Conservation (phyloP, 1,140 invertebrate species). For the Drosophila serrata region DNA sequence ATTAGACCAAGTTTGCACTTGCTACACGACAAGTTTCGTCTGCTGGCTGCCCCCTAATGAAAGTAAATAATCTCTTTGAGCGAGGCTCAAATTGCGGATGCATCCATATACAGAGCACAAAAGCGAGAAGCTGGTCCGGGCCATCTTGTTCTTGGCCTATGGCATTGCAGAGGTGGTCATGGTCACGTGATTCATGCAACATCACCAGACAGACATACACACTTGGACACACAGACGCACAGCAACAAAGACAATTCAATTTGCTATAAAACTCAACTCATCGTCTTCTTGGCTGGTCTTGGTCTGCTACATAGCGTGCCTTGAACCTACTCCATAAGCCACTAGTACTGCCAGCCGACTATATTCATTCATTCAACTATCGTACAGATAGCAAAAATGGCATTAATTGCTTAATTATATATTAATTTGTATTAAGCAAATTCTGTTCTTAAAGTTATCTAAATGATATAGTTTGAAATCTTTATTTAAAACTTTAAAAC, state of each 20-base stretch:
- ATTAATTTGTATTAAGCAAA: not conserved
- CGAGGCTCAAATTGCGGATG: conserved; percentile 76
- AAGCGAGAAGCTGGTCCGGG: conserved; percentile 38
- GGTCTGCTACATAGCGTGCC: conserved; percentile 78
- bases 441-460: not conserved
- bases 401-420: not conserved
- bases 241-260: conserved; percentile 82
- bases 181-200: conserved; percentile 85
- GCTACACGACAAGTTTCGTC: conserved; percentile 71
- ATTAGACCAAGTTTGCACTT: conserved; percentile 84
- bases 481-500: not conserved
- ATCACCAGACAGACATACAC: conserved; percentile 42
- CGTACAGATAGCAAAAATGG: conserved; percentile 15
- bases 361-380: conserved; percentile 80
- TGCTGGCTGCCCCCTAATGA: conserved; percentile 61
- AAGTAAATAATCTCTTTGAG: conserved; percentile 83
- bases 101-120: conserved; percentile 68
- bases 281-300: conserved; percentile 72
- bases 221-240: conserved; percentile 17
- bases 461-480: fast-evolving
- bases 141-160: conserved; percentile 66
- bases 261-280: conserved; percentile 82
- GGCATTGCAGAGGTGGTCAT: conserved; percentile 76
- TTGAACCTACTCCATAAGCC: conserved; percentile 73
- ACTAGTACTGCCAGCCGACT: conserved; percentile 41